Evolutionary conservation across 1,140 invertebrate genomes (phyloP), one percentile per base, ranked within the genome.

Genomic region (Hyles euphorbiae): DNA sequence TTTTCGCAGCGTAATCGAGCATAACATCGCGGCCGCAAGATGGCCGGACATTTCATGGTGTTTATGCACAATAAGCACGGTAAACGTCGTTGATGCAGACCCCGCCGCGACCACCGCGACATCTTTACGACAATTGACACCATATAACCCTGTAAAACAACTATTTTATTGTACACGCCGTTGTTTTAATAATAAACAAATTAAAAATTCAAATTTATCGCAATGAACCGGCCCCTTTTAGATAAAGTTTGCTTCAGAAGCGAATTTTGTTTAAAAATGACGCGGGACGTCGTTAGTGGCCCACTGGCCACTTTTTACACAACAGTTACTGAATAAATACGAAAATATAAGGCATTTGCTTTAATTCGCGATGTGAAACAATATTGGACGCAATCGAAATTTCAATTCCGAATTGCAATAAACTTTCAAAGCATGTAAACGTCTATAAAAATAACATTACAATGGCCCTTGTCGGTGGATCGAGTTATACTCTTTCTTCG

Each of bases 161-260:
- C 68, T 72, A 78, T 76, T 86, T 88, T 88, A 88, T 78, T 77
- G 76, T 81, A 11, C 64, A 60, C 55, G 58, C 72, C 78, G 78
- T 85, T 88, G 80, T 86, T 84, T 83, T 73, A 82, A 82, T 79
- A 79, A 75, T 86, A 70, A 73, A 69, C 70, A 7, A 45, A 88
- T 86, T 88, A 88, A 88, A 78, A 86, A 78, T 83, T 80, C 63
- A 60, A 86, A 86, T 84, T 88, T 88, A 86, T 84, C 76, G 76
- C 69, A 71, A 76, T 77, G 74, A 73, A 8, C 8, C 63, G 78
- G 70, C 61, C 65, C 59, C 65, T 74, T 81, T 81, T 81, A 77
- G 79, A 75, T 75, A 70, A 85, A 83, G 76, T 80, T 72, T 66
- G 68, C 73, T 72, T 77, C 72, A n/a, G 33, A 56, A 11, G 43